Conservation (phyloP, 2,113 vertebrate genomes). For the Ictalurus furcatus region DNA sequence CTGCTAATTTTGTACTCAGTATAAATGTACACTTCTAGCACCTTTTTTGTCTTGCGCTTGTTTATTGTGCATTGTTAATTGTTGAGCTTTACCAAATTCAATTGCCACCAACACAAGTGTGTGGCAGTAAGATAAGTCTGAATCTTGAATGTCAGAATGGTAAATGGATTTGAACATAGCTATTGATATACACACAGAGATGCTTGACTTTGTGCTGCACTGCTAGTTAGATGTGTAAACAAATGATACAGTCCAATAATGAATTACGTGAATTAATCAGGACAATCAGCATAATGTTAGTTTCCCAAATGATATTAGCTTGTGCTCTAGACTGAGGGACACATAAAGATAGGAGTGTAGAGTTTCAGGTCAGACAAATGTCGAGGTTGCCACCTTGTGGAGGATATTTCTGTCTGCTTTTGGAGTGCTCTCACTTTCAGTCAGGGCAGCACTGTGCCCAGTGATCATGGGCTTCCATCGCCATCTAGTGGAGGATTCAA, state of each 20-base stretch:
- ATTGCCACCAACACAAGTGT: neutral
- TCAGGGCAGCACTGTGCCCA: neutral
- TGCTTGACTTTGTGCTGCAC: neutral
- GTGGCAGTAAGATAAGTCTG: neutral
- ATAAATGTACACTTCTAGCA: neutral
- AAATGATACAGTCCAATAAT: neutral
- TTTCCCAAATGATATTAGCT: neutral
- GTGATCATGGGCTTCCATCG: neutral
- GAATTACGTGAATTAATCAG: slow-evolving; percentile 3
- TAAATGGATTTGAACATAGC: neutral
- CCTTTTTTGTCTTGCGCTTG: neutral
- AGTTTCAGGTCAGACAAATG: neutral
- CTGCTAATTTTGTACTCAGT: neutral
- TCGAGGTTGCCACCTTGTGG: slow-evolving; percentile 49
- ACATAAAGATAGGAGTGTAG: neutral
- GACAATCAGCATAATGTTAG: neutral
- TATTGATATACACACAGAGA: neutral
- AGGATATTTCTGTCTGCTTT: neutral
- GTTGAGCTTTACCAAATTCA: neutral
- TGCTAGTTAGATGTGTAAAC: neutral
- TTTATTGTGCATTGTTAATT: neutral
- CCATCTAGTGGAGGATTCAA: slow-evolving; percentile 46
- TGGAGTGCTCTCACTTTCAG: neutral
- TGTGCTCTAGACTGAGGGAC: slow-evolving; percentile 8
- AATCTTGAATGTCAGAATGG: neutral